Conservation (phyloP, 2,113 vertebrate species). For the Numida meleagris region DNA sequence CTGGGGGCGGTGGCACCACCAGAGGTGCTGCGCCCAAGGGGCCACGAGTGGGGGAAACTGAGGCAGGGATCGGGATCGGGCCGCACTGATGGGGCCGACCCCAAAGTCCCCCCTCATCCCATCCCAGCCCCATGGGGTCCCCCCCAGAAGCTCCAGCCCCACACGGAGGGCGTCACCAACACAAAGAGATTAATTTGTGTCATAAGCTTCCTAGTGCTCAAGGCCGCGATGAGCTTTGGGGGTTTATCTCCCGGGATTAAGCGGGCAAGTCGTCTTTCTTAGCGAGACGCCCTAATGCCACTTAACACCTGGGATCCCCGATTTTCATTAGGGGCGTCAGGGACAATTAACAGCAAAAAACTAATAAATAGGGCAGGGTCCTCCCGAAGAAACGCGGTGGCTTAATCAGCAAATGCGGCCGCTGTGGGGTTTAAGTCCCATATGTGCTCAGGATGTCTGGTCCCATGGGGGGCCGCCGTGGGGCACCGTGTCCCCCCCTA, state of each 20-base stretch:
- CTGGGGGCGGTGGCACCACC: neutral
- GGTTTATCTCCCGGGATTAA: slow-evolving; percentile 79
- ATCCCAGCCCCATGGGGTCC: neutral
- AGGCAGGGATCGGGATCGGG: neutral
- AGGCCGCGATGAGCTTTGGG: slow-evolving; percentile 79
- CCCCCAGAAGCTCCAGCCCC: neutral
- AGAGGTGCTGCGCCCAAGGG: neutral
- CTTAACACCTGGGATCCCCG: slow-evolving; percentile 77
- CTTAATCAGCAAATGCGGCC: neutral
- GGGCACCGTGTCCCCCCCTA: too few relatives aligned
- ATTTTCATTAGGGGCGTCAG: slow-evolving; percentile 80
- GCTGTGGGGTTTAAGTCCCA: neutral
- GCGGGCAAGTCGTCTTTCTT: slow-evolving; percentile 68
- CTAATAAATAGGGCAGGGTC: slow-evolving; percentile 66
- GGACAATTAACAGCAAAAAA: slow-evolving; percentile 76
- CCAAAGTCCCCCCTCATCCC: neutral
- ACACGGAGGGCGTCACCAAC: neutral
- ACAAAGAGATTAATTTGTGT: slow-evolving; percentile 81
- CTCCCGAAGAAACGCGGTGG: neutral
- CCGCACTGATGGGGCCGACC: neutral
- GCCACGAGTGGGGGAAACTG: neutral
- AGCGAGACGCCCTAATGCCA: slow-evolving; percentile 59
- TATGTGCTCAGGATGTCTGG: neutral
- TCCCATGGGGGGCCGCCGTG: too few relatives aligned
- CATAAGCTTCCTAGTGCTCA: slow-evolving; percentile 84